Conservation (phyloP, 2,888 invertebrate species). For the Platycheirus albimanus region DNA sequence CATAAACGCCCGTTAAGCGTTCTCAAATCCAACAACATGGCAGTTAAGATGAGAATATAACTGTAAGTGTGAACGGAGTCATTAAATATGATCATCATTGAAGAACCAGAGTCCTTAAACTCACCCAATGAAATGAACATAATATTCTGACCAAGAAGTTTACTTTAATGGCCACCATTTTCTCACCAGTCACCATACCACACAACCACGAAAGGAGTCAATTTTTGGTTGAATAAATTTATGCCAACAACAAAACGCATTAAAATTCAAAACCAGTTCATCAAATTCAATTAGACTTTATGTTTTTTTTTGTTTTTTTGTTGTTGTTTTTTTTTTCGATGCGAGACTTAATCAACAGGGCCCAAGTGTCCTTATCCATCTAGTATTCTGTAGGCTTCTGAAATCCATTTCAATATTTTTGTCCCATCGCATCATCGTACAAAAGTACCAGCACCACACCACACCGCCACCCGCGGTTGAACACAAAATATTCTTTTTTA, state of each 20-base stretch:
- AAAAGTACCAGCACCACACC: no score
- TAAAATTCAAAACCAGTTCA: conserved; percentile 54
- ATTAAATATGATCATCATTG: conserved; percentile 28
- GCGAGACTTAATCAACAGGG: conserved; percentile 15
- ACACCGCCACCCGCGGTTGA: conserved; percentile 12
- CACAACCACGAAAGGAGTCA: conserved; percentile 8
- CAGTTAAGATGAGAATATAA: conserved; percentile 25
- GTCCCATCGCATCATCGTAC: conserved; percentile 7
- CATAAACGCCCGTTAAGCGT: conserved; percentile 7
- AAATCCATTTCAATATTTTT: conserved; percentile 47
- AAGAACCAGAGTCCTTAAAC: background rate
- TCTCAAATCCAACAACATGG: conserved; percentile 5
- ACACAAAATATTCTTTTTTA: conserved; percentile 1
- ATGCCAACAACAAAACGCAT: conserved; percentile 19
- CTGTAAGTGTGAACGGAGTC: conserved; percentile 24
- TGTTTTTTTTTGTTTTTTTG: conserved; percentile 31
- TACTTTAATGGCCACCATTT: background rate
- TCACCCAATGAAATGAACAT: conserved; percentile 24
- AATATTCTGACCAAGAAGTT: conserved; percentile 28
- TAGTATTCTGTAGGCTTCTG: conserved; percentile 34
- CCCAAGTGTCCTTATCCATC: conserved; percentile 22
- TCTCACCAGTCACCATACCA: background rate
- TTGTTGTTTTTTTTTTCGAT: conserved; percentile 1
- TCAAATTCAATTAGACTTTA: conserved; percentile 65
- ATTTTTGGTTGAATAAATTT: conserved; percentile 32